These are phyloP conservation scores for Okamejei kenojei DNA, from an alignment of 2,797 vertebrate genomes.

Conservation along the genomic window DNA sequence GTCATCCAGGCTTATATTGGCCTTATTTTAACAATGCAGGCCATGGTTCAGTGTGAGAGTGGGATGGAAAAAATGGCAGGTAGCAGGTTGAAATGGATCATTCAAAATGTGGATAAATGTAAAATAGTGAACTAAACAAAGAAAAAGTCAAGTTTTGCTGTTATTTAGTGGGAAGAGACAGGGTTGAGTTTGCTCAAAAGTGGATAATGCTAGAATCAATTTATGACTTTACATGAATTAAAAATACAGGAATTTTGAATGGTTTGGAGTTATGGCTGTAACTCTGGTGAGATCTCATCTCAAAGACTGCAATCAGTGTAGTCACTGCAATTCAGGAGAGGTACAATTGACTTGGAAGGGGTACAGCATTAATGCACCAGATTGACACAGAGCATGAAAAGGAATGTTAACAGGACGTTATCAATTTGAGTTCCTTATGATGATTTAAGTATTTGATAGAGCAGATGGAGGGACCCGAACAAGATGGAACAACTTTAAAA, in stretches of 20 bases:
- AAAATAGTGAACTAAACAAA: background rate
- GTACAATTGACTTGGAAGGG: background rate
- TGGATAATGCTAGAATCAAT: background rate
- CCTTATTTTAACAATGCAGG: too few species aligned
- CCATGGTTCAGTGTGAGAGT: too few species aligned
- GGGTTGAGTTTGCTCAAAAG: background rate
- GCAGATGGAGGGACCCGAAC: background rate
- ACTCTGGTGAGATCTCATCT: background rate
- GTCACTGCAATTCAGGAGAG: background rate
- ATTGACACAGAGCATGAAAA: background rate
- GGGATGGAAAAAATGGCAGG: too few species aligned
- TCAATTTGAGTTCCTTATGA: background rate
- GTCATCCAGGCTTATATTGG: too few species aligned
- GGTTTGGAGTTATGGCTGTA: background rate
- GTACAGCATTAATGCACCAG: background rate
- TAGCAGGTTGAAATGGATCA: background rate
- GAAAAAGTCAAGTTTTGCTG: background rate
- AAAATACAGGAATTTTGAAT: too few species aligned
- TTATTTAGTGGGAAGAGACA: background rate
- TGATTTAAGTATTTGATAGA: background rate
- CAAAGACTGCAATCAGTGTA: background rate
- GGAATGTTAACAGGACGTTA: too few species aligned
- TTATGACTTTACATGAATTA: too few species aligned
- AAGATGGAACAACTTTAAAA: background rate
- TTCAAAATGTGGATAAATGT: background rate